Conservation (phyloP, 2,888 invertebrate species). For the Magallana nippona region DNA sequence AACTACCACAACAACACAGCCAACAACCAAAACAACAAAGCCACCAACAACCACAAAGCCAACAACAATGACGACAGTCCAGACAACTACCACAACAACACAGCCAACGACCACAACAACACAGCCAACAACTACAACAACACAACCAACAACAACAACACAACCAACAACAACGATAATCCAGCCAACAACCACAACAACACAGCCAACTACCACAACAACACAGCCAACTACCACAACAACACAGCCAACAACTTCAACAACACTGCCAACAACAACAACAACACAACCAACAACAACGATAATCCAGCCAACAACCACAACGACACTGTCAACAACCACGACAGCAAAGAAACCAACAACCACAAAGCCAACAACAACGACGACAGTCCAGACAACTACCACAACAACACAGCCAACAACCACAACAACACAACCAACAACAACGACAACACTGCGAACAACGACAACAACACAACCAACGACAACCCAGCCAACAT, state of each 20-base stretch:
- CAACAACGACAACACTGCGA: background rate
- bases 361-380: background rate
- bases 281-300: background rate
- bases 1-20: too few species aligned
- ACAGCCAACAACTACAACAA: background rate
- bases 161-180: too few species aligned
- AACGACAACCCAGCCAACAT: background rate
- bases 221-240: background rate
- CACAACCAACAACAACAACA: background rate
- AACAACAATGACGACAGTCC: background rate
- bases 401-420: background rate
- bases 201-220: background rate
- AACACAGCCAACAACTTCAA: background rate
- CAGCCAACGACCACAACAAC: too few species aligned
- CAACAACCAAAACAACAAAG: too few species aligned
- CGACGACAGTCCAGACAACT: background rate
- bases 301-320: background rate
- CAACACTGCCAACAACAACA: background rate
- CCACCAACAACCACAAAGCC: too few species aligned
- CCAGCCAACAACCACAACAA: background rate
- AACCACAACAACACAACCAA: background rate
- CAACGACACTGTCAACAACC: background rate
- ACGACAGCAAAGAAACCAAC: background rate
- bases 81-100: background rate
- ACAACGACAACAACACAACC: background rate